Base-by-base conservation (phyloP, 2,797 vertebrate species). In the Hozukius guyotensis region DNA sequence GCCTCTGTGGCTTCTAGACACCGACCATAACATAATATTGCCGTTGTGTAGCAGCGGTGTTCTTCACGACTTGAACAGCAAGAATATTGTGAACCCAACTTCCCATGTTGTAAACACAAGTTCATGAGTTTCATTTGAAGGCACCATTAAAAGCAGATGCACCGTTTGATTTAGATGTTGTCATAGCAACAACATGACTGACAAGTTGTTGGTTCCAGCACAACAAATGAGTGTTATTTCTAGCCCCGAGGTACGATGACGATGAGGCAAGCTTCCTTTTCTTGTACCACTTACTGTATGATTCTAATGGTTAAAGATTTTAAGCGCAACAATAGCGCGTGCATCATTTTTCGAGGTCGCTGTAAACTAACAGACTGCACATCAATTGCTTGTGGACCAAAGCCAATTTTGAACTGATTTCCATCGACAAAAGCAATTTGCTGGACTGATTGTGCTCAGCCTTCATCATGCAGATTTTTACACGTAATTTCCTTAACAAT, bases 121-220 rank as follows among this genome's bases (percentile, higher is more conserved):
- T 46, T 46, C 42, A 46, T 46, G 42, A 46, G 42, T 46, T 46
- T 46, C 42, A 46, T 46, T 3, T 46, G 42, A 46, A 46, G 16
- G 1, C 42, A 46, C 16, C 42, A 46, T 49, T 49, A 49, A 49
- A 49, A 49, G 46, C 46, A 49, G 42, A 46, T 49, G 46, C 16
- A 20, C 46, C 46, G 46, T 49, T 49, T 20, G 46, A 49, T 46
- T 80, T 14, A 4, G 20, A 36, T 6, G 70, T 80, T 77, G 73
- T 56, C 78, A 64, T 65, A n/a, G 78, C 56, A 88, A 84, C 68
- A 52, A n/a, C 34, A 52, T 34, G 42, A 46, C 6, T 49, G 53
- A 57, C 24, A n/a, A 52, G 29, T 8, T 32, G 55, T 57, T 31
- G 3, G 36, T 63, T 71, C 10, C 6, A 34, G n/a, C 32, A 13